Conservation (phyloP, 2,888 invertebrate species). For the Trachelus stipa region DNA sequence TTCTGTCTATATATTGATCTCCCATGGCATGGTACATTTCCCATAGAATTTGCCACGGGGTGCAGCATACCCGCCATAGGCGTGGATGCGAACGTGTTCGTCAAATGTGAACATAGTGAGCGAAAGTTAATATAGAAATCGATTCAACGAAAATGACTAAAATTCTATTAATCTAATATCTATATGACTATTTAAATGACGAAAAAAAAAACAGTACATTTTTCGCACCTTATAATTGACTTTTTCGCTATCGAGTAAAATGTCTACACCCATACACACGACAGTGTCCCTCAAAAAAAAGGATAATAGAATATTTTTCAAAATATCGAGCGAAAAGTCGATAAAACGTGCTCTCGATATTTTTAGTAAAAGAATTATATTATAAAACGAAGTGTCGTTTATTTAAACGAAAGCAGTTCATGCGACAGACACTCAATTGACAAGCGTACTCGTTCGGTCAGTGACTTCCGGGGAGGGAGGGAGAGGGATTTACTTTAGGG, state of each 20-base stretch:
- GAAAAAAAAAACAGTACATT: not conserved
- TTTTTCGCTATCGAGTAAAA: not conserved
- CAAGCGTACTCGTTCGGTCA: not conserved
- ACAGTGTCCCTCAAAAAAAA: too few species aligned
- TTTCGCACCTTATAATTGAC: not conserved
- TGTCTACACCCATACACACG: too few species aligned
- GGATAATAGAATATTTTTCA: not conserved
- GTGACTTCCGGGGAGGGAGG: not conserved
- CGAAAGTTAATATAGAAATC: not conserved
- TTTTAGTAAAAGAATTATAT: not conserved
- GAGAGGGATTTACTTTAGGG: not conserved
- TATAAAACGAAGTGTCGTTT: not conserved
- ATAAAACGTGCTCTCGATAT: not conserved
- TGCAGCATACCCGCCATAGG: conserved; percentile 30
- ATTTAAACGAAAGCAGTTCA: not conserved
- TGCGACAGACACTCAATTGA: not conserved
- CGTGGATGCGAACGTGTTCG: conserved; percentile 32
- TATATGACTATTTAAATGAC: not conserved
- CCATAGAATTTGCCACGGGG: conserved; percentile 41
- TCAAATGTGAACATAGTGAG: not conserved
- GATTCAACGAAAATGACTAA: not conserved
- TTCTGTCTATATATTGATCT: conserved; percentile 42
- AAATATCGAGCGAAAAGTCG: not conserved
- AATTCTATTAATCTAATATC: not conserved
- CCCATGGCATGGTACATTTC: conserved; percentile 40